Conservation (phyloP, 2,113 vertebrate genomes). For the Ifrita kowaldi region DNA sequence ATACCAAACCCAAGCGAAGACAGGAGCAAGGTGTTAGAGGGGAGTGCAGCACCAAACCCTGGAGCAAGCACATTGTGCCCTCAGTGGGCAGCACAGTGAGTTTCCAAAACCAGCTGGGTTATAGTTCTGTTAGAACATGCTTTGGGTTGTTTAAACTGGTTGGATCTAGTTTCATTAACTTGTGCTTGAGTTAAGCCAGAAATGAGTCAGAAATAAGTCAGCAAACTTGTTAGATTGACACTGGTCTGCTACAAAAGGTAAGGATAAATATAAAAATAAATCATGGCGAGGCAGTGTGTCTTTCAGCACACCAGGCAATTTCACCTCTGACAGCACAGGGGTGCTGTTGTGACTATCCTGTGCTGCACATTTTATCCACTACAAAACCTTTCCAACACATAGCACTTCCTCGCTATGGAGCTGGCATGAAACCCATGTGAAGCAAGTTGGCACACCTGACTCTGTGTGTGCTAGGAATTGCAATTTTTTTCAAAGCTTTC, state of each 20-base stretch:
- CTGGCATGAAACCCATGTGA: accelerated
- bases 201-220: neutral
- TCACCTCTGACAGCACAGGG: neutral
- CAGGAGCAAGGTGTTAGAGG: neutral
- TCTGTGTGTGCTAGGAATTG: neutral
- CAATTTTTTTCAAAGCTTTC: neutral
- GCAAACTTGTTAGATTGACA: neutral
- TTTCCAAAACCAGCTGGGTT: neutral
- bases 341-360: neutral
- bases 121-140: neutral
- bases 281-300: neutral
- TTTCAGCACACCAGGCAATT: neutral
- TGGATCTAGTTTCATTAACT: neutral
- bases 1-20: accelerated
- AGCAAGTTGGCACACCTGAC: neutral
- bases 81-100: accelerated
- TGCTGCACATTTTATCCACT: neutral
- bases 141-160: neutral
- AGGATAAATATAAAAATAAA: neutral
- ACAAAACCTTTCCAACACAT: neutral
- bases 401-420: neutral
- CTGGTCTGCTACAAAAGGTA: neutral
- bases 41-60: neutral
- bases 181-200: neutral
- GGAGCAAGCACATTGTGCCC: neutral